These are phyloP conservation scores for Phataginus tricuspis DNA, from an alignment of 2,797 vertebrate species.

Conservation along the genomic window DNA sequence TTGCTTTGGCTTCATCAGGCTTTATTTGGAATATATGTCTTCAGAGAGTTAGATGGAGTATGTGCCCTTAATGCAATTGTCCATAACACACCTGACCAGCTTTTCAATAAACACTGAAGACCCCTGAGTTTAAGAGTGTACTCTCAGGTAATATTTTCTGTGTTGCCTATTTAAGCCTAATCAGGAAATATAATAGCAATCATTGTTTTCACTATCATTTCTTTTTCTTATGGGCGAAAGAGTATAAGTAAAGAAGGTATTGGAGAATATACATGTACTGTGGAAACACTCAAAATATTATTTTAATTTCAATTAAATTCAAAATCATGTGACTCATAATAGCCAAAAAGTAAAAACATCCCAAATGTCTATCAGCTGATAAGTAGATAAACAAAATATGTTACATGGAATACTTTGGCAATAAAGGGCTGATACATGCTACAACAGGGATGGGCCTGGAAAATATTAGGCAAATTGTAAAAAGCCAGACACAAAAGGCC, in stretches of 20 bases:
- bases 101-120: neutral
- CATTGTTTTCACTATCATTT: neutral
- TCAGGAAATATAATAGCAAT: neutral
- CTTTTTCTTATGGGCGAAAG: neutral
- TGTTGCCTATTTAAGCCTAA: neutral
- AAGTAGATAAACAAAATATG: no score
- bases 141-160: neutral
- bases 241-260: neutral
- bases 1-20: neutral
- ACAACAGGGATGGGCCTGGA: neutral
- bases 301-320: conserved; percentile 43
- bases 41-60: neutral
- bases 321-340: neutral
- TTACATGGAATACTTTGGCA: no score
- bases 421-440: neutral
- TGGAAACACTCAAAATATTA: conserved; percentile 20
- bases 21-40: neutral
- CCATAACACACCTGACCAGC: neutral
- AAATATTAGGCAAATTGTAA: conserved; percentile 4
- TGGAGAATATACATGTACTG: neutral
- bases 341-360: no score
- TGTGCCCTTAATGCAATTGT: neutral
- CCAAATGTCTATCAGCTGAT: no score
- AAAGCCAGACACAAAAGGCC: neutral
- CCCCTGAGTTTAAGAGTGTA: neutral